Conservation (phyloP, 2,113 vertebrate genomes). For the Rattus rattus region DNA sequence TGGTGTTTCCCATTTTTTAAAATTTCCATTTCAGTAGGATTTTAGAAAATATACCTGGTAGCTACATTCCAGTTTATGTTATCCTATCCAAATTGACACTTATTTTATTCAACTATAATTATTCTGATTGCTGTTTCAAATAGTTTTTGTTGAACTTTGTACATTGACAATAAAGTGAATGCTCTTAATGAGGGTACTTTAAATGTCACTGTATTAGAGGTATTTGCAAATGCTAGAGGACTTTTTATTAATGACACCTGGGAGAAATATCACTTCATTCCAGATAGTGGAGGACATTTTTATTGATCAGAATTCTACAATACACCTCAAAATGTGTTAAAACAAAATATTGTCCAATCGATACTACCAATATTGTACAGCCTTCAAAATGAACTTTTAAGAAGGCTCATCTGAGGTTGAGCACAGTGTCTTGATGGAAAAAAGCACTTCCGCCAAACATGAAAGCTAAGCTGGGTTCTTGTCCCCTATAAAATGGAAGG, state of each 20-base stretch:
- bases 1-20: neutral
- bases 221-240: neutral
- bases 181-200: neutral
- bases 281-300: neutral
- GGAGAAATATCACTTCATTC: neutral
- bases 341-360: neutral
- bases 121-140: neutral
- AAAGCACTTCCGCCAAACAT: neutral
- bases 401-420: neutral
- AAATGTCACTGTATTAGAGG: neutral
- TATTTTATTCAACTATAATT: neutral
- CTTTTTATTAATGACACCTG: neutral
- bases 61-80: neutral
- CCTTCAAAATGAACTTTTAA: neutral
- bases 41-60: neutral
- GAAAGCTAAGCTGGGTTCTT: no score
- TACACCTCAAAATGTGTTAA: neutral
- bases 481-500: neutral
- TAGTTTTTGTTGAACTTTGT: neutral
- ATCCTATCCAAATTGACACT: neutral
- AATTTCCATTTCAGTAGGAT: neutral
- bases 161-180: neutral
- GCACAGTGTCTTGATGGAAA: neutral
- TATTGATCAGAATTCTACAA: neutral
- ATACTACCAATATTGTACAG: neutral